Evolutionary conservation across 1,140 invertebrate species (phyloP).

Genomic region (Cydia amplana): DNA sequence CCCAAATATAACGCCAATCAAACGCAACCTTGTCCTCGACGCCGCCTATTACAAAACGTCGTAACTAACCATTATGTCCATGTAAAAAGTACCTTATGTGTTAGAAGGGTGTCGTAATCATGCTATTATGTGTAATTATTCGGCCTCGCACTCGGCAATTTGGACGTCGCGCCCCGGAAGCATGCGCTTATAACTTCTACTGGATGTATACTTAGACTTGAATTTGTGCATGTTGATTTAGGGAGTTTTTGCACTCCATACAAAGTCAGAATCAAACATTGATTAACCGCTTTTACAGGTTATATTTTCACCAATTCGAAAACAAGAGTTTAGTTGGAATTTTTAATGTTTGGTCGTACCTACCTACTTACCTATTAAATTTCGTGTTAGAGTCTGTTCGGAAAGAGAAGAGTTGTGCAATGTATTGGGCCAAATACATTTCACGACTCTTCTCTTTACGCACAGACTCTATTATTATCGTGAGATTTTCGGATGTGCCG

Average conservation of each 20-base stretch:
- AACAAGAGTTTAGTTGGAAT: too few relatives aligned
- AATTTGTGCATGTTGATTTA: constrained; percentile 1
- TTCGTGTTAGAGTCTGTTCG: too few relatives aligned
- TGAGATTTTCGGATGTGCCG: too few relatives aligned
- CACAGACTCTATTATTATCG: too few relatives aligned
- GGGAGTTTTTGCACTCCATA: background rate
- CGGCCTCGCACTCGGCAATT: constrained; percentile 4
- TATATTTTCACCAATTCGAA: too few relatives aligned
- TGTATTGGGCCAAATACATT: too few relatives aligned
- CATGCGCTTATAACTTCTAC: constrained; percentile 6
- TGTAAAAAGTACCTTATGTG: background rate
- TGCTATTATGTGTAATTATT: constrained; percentile 11
- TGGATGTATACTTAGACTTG: background rate
- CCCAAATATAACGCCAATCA: background rate
- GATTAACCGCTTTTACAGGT: too few relatives aligned
- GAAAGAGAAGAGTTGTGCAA: too few relatives aligned
- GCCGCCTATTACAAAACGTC: background rate
- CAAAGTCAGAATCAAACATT: background rate
- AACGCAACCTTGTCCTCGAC: constrained; percentile 14
- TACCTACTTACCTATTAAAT: too few relatives aligned
- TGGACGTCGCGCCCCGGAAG: constrained; percentile 14
- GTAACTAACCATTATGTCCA: background rate
- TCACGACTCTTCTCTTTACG: too few relatives aligned
- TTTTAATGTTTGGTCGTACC: too few relatives aligned
- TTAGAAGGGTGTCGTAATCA: constrained; percentile 9